Evolutionary conservation across 2,797 vertebrate species (phyloP).

Genomic region (Adrianichthys oophorus): DNA sequence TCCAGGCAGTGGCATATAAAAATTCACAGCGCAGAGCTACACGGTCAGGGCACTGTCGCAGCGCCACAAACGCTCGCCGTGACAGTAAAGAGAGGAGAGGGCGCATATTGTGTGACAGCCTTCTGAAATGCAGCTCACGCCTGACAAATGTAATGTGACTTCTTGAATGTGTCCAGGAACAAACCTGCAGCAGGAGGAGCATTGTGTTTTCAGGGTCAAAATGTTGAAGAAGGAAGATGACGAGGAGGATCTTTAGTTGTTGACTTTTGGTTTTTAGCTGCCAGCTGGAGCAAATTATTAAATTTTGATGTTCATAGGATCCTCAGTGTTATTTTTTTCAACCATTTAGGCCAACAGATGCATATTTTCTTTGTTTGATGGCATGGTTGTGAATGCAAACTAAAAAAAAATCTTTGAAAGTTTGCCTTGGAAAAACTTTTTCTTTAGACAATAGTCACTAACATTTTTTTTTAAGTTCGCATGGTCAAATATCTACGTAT

Average conservation of each 20-base stretch:
- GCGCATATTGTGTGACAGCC: constrained; percentile 65
- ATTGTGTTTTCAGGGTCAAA: constrained; percentile 22
- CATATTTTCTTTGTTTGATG: too few relatives aligned
- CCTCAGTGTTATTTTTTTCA: too few relatives aligned
- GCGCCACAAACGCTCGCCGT: constrained; percentile 41
- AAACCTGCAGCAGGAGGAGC: constrained; percentile 52
- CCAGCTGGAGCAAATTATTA: constrained; percentile 3
- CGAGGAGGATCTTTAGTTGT: background rate
- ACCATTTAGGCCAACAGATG: too few relatives aligned
- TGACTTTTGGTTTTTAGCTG: too few relatives aligned
- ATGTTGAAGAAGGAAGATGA: constrained; percentile 13
- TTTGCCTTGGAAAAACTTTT: too few relatives aligned
- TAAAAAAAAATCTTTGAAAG: too few relatives aligned
- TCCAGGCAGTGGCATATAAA: constrained; percentile 79
- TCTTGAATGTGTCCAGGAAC: constrained; percentile 62
- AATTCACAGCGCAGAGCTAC: constrained; percentile 69
- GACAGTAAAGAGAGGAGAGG: constrained; percentile 62
- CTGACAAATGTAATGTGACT: constrained; percentile 76
- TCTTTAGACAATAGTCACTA: too few relatives aligned
- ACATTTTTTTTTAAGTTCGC: too few relatives aligned
- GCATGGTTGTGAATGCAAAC: too few relatives aligned
- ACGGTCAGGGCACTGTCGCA: constrained; percentile 59
- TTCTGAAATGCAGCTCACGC: constrained; percentile 62
- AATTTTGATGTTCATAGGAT: background rate
- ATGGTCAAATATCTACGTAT: too few relatives aligned